Conservation (phyloP, 2,797 vertebrate species). For the Poecilia picta region DNA sequence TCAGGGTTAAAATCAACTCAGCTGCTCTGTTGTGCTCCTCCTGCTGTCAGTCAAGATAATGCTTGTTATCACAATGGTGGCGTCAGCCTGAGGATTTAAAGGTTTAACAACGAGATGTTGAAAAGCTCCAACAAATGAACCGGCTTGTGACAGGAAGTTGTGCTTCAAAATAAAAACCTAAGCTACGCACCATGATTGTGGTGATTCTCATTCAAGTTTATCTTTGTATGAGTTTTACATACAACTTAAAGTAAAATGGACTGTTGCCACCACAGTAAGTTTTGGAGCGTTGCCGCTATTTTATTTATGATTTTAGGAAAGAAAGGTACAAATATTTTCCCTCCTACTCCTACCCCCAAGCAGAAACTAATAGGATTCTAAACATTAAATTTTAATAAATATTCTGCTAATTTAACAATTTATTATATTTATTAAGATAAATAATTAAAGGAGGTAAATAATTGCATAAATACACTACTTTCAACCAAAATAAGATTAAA, state of each 20-base stretch:
- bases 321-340: not conserved
- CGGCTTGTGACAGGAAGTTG: not conserved
- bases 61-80: slow-evolving; percentile 9
- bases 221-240: not conserved
- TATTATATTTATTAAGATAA: not conserved
- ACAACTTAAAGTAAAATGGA: not conserved
- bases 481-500: not conserved
- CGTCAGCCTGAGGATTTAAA: slow-evolving; percentile 29
- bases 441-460: not conserved
- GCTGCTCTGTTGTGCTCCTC: slow-evolving; percentile 19
- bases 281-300: not conserved
- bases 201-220: not conserved
- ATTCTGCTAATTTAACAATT: not conserved
- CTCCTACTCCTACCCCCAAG: not conserved
- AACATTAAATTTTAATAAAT: not conserved
- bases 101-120: not conserved
- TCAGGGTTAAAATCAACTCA: slow-evolving; percentile 36
- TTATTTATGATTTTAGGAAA: not conserved
- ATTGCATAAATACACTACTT: not conserved
- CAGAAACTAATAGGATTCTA: not conserved
- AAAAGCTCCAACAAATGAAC: not conserved
- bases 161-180: slow-evolving; percentile 15
- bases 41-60: slow-evolving; percentile 33
- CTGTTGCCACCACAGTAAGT: not conserved
- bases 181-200: not conserved